Base-by-base conservation (phyloP, 2,113 vertebrate species). In the Cheirogaleus medius region DNA sequence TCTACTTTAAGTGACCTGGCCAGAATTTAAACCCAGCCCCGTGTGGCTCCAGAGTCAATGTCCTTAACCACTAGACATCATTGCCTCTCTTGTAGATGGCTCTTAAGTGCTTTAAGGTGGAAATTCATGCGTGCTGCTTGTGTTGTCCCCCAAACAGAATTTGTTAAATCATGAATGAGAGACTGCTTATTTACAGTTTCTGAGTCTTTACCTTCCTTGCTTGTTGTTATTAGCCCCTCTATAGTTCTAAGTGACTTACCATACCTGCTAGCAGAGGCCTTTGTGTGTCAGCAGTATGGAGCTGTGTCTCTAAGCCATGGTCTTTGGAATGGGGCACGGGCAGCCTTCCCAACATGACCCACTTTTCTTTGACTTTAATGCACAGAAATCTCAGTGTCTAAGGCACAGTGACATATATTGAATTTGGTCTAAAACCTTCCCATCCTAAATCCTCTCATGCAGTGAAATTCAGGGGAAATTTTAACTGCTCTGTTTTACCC, bases 351-450 rank as follows among this genome's bases (percentile, higher is more conserved):
- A 34, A 14, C 20, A 2, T 8, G 34, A 34, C 44, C 58, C 58
- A 13, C 7, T 47, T 71, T 88, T 73, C 54, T 96, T 89, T 64
- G 27, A 87, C 34, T 90, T 87, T 27, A 49, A 68, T 68, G 68
- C 77, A 47, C 54, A 74, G 85, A 94, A 73, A 82, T 92, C 63
- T 94, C 66, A 85, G 82, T 44, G 66, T 97, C 44, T 93, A 73
- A 91, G 94, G 87, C 12, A 34, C 8, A 29, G 66, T 73, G 88
- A 78, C 23, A 42, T 63, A 54, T 44, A 68, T 1, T 84, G 91
- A 94, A 90, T 93, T 83, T 54, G 69, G 84, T 82, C 94, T 96
- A 97, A 97, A 97, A 54, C 64, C 68, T 84, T 68, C 25, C 21
- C 69, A 32, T 54, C 49, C 52, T 89, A 95, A 97, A 90, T 90